Percentiles rank a stretch among this genome's conserved stretches.
Conservation (phyloP, 2,888 invertebrate genomes). For the Cabera pusaria region DNA sequence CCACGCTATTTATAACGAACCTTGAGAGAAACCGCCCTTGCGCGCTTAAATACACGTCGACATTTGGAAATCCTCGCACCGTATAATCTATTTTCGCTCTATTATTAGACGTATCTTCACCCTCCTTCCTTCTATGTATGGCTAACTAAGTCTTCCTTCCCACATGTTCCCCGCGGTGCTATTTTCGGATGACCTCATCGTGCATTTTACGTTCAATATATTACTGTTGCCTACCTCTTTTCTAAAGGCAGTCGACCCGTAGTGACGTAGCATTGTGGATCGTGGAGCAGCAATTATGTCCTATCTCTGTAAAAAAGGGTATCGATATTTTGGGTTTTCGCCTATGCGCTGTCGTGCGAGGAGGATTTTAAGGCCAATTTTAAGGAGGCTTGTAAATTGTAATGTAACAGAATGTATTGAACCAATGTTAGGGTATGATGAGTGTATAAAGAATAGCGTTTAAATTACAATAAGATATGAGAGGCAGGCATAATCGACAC, state of each 20-base stretch:
- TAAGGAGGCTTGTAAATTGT: too few species aligned
- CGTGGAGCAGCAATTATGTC: conserved; percentile 38
- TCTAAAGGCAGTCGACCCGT: conserved; percentile 49
- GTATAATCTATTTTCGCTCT: conserved; percentile 47
- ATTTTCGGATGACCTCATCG: conserved; percentile 65
- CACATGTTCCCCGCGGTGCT: conserved; percentile 49
- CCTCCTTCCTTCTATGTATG: conserved; percentile 46
- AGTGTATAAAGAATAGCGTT: conserved; percentile 3
- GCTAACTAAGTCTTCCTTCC: conserved; percentile 45
- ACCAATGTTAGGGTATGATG: conserved; percentile 7
- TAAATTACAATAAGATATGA: conserved; percentile 13
- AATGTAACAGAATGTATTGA: too few species aligned
- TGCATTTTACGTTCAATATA: conserved; percentile 51
- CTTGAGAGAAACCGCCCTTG: conserved; percentile 81
- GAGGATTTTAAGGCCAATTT: too few species aligned
- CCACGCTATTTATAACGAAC: conserved; percentile 76
- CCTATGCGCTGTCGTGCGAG: conserved; percentile 4
- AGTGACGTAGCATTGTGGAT: conserved; percentile 52
- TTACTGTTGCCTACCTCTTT: conserved; percentile 49
- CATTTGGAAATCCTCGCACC: conserved; percentile 47
- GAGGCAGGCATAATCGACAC: conserved; percentile 17
- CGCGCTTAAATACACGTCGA: conserved; percentile 55
- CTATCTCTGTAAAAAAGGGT: conserved; percentile 36
- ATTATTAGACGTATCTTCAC: conserved; percentile 46
- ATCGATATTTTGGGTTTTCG: conserved; percentile 35